These are phyloP conservation scores for Drosophila busckii DNA, from an alignment of 1,140 invertebrate species.

Conservation along the genomic window DNA sequence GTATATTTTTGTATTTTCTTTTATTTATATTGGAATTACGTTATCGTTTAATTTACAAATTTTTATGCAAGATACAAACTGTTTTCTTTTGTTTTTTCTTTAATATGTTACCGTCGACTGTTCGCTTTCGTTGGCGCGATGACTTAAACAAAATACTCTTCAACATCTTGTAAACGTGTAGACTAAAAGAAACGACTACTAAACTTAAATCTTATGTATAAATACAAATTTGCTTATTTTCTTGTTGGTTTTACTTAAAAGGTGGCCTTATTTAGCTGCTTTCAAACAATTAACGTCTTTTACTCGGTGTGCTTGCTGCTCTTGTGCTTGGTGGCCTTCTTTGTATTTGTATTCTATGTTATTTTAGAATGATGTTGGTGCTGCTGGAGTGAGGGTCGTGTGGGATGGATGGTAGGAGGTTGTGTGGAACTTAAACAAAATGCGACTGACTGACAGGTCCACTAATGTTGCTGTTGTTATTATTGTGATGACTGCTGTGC, in stretches of 20 bases:
- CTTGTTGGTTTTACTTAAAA: conserved; percentile 12
- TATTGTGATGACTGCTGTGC: conserved; percentile 23
- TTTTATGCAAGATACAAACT: conserved; percentile 50
- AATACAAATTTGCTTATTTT: conserved; percentile 63
- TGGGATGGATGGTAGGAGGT: neutral
- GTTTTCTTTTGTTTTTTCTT: conserved; percentile 7
- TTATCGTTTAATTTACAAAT: conserved; percentile 66
- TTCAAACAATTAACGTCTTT: too few relatives aligned
- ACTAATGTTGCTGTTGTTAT: conserved; percentile 14
- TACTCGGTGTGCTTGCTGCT: too few relatives aligned
- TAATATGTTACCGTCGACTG: conserved; percentile 2
- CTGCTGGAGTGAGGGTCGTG: conserved; percentile 4
- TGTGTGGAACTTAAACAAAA: conserved; percentile 16
- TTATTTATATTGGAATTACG: conserved; percentile 74
- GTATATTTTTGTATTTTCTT: conserved; percentile 38
- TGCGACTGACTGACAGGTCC: conserved; percentile 30
- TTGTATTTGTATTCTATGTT: conserved; percentile 3
- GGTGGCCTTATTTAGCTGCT: neutral
- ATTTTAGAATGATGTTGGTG: conserved; percentile 4
- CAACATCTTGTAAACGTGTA: conserved; percentile 45
- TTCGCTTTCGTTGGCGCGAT: too few relatives aligned
- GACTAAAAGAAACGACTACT: conserved; percentile 64
- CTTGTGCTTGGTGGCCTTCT: conserved; percentile 15
- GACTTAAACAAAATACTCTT: conserved; percentile 29
- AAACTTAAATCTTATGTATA: conserved; percentile 74